A percentile compares a stretch with the other conserved stretches of the same genome.
Conservation (phyloP, 2,797 vertebrate genomes). For the Trachops cirrhosus region DNA sequence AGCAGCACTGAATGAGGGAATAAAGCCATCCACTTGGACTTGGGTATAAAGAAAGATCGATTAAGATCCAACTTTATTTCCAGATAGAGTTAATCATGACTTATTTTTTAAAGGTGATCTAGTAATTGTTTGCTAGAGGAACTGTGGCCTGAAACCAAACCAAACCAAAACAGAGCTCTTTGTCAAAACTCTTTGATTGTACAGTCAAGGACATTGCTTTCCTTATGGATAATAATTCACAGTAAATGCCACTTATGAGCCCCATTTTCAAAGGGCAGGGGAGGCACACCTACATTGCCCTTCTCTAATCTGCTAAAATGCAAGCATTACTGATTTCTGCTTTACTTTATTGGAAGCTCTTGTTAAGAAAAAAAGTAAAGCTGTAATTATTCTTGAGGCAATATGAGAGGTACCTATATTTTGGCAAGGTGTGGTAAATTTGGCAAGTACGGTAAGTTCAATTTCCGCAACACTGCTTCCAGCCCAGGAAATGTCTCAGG, state of each 20-base stretch:
- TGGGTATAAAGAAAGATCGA: not conserved
- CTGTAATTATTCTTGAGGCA: not conserved
- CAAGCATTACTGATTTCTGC: not conserved
- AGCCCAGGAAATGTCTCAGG: conserved; percentile 71
- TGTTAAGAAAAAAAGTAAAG: not conserved
- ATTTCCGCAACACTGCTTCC: conserved; percentile 64
- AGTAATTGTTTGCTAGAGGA: not conserved
- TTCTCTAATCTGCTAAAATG: not conserved
- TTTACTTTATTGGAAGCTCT: not conserved
- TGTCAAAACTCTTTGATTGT: not conserved
- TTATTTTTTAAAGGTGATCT: not conserved
- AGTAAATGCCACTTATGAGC: not conserved
- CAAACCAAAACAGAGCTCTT: not conserved
- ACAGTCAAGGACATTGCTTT: not conserved
- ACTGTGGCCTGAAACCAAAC: not conserved
- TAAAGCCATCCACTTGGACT: not conserved
- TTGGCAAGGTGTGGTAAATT: conserved; percentile 48
- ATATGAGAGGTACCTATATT: not conserved
- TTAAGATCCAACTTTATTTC: not conserved
- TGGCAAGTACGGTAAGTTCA: conserved; percentile 55
- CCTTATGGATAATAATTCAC: not conserved
- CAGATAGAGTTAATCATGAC: not conserved
- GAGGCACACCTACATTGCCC: not conserved
- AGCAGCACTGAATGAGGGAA: not conserved
- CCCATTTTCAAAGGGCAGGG: not conserved